Conservation (phyloP, 2,797 vertebrate species). For the Euphonia xanthogaster region DNA sequence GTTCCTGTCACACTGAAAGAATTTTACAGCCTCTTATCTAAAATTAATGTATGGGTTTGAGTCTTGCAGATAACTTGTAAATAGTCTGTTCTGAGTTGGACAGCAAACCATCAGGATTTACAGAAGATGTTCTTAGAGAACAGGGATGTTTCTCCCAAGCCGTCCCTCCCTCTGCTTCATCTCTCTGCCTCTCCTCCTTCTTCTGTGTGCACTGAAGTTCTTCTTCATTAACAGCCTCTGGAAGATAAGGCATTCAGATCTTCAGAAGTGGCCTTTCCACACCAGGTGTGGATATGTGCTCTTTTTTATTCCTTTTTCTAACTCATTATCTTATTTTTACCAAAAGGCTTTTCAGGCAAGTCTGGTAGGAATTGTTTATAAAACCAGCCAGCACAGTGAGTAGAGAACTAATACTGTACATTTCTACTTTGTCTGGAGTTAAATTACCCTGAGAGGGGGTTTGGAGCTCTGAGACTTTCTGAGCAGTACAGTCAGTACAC, state of each 20-base stretch:
- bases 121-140: neutral
- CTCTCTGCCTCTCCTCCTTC: neutral
- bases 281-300: neutral
- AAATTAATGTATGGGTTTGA: neutral
- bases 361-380: neutral
- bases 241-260: neutral
- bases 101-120: neutral
- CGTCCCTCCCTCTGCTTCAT: neutral
- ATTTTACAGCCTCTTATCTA: neutral
- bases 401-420: neutral
- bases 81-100: neutral
- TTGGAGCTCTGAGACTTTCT: neutral
- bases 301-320: neutral
- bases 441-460: neutral
- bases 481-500: neutral
- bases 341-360: neutral
- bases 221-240: neutral
- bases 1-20: neutral
- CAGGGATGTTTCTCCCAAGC: neutral
- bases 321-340: neutral
- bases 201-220: neutral
- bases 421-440: neutral
- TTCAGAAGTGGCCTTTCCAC: neutral
- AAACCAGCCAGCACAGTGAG: neutral
- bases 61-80: neutral